Conservation (phyloP, 35 echinoderm and acorn worm genomes). For the Lytechinus variegatus region DNA sequence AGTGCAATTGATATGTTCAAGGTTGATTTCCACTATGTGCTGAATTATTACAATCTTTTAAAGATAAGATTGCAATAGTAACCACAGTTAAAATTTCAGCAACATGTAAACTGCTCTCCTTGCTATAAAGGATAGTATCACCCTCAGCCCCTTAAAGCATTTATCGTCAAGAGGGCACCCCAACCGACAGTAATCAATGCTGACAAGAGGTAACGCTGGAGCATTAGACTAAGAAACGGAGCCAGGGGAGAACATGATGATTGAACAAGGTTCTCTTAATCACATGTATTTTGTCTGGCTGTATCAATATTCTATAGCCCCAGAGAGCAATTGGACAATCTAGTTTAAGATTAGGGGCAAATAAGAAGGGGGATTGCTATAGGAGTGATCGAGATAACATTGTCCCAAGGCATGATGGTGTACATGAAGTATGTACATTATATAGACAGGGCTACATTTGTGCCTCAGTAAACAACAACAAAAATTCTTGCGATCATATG, state of each 20-base stretch:
- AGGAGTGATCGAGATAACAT: background rate
- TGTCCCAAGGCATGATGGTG: background rate
- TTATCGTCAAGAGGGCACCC: background rate
- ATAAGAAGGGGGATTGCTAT: background rate
- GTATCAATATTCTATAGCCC: background rate
- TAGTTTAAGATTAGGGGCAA: background rate
- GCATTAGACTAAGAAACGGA: background rate
- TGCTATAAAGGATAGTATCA: background rate
- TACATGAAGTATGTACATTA: background rate
- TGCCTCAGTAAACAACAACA: background rate
- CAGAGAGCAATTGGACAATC: background rate
- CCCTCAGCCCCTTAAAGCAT: background rate
- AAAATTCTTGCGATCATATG: background rate
- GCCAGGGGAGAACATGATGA: background rate
- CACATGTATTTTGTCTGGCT: background rate
- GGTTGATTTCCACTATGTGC: too few species aligned
- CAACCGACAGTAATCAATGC: background rate
- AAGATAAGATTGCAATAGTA: too few species aligned
- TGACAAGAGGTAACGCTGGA: background rate
- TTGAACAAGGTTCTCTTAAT: background rate
- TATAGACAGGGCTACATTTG: background rate
- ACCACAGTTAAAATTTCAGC: too few species aligned
- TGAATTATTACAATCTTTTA: too few species aligned
- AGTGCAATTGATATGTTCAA: too few species aligned
- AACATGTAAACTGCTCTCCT: too few species aligned